Conservation (phyloP, 2,888 invertebrate genomes). For the Dromius quadrimaculatus region DNA sequence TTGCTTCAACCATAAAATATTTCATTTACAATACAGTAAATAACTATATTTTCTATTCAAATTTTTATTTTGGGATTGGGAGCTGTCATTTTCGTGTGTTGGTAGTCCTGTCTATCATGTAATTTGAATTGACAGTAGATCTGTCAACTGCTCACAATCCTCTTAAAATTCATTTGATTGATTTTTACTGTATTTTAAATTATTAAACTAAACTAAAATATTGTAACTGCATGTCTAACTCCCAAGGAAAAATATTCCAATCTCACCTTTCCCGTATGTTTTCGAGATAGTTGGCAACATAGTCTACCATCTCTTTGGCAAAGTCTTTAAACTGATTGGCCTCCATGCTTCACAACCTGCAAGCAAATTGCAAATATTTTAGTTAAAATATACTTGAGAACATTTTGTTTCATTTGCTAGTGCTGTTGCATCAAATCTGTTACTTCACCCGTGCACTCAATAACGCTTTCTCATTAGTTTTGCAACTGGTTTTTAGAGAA, state of each 20-base stretch:
- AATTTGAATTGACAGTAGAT: too few species aligned
- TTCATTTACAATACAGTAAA: too few species aligned
- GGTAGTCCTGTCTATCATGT: too few species aligned
- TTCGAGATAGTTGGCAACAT: constrained; percentile 92
- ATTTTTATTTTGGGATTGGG: too few species aligned
- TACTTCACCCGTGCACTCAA: constrained; percentile 17
- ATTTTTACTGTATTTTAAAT: too few species aligned
- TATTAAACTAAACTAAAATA: constrained; percentile 2
- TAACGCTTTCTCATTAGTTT: constrained; percentile 43
- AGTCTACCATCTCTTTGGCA: constrained; percentile 94
- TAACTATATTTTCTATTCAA: too few species aligned
- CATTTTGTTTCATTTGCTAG: background rate
- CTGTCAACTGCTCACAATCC: too few species aligned
- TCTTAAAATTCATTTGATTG: too few species aligned
- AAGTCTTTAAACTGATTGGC: constrained; percentile 85
- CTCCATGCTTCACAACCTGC: constrained; percentile 73
- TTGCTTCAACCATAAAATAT: too few species aligned
- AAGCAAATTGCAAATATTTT: constrained; percentile 9
- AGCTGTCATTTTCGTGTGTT: too few species aligned
- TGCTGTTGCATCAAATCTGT: constrained; percentile 42
- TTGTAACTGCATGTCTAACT: too few species aligned
- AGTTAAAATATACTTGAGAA: background rate
- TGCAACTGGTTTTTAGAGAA: constrained; percentile 29
- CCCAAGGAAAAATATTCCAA: too few species aligned
- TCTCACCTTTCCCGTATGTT: constrained; percentile 90